Percentiles rank a stretch among this genome's conserved stretches.
phyloP scores from a whole-genome alignment of 2,888 invertebrate genomes.

The Xestia rhomboidea region DNA sequence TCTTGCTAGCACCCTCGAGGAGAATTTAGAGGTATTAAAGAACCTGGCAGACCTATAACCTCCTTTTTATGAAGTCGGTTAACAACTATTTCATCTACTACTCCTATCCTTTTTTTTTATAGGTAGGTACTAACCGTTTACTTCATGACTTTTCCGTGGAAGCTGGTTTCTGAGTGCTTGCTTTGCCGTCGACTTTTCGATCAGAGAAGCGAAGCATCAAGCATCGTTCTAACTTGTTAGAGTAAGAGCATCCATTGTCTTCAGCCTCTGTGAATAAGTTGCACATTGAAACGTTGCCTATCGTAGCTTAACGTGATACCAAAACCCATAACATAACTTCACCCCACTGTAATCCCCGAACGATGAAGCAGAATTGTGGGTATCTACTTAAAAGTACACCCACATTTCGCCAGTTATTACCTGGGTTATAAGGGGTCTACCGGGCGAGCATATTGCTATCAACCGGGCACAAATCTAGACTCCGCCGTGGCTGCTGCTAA shows the following conservation, averaged over 20 bases:
- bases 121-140: constrained; percentile 12
- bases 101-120: no score
- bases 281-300: background rate
- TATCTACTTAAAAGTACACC: no score
- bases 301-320: background rate
- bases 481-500: background rate
- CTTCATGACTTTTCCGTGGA: constrained; percentile 31
- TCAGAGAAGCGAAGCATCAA: constrained; percentile 85
- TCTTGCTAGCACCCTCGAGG: background rate
- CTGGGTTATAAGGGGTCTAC: no score
- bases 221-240: constrained; percentile 86
- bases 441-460: background rate
- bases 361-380: background rate
- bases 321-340: background rate
- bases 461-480: background rate
- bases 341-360: background rate
- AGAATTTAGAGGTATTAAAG: background rate
- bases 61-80: background rate
- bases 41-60: background rate
- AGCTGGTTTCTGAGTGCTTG: constrained; percentile 50
- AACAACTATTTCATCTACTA: background rate
- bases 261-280: constrained; percentile 81
- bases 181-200: constrained; percentile 69
- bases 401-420: background rate
- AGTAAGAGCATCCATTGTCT: constrained; percentile 88